Conservation (phyloP, 2,797 vertebrate genomes). For the Morus bassanus region DNA sequence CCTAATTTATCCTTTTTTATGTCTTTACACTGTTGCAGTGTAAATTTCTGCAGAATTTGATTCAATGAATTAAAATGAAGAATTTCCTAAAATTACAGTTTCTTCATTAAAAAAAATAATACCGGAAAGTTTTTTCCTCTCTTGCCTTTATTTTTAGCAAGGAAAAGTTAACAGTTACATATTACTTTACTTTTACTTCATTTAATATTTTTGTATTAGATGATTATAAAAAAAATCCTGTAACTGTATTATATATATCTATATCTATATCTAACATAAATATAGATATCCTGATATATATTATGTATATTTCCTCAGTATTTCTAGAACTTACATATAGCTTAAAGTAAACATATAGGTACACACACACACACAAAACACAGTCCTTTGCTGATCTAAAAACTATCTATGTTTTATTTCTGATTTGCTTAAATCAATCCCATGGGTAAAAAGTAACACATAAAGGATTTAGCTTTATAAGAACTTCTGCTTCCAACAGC, state of each 20-base stretch:
- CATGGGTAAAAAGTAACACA: neutral
- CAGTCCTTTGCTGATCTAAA: neutral
- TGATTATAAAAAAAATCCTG: neutral
- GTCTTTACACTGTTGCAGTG: fast-evolving
- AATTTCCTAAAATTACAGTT: neutral
- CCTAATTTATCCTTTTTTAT: neutral
- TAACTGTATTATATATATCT: too few relatives aligned
- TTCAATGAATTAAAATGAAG: fast-evolving
- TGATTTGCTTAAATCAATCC: neutral
- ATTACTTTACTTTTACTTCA: neutral
- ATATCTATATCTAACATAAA: too few relatives aligned
- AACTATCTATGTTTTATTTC: neutral
- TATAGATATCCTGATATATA: too few relatives aligned
- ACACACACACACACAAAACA: neutral
- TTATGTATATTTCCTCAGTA: neutral
- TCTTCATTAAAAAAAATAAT: neutral
- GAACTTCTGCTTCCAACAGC: neutral
- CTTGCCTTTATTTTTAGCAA: neutral
- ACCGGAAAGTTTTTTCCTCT: neutral
- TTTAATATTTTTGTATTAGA: neutral
- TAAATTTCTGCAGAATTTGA: neutral
- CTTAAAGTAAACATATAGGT: neutral
- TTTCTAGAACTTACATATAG: neutral
- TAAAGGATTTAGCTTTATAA: neutral
- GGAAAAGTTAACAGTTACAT: neutral